A percentile compares a stretch with the other conserved stretches of the same genome.
phyloP scores from a whole-genome alignment of 2,797 vertebrate species.

The Cuculus canorus region DNA sequence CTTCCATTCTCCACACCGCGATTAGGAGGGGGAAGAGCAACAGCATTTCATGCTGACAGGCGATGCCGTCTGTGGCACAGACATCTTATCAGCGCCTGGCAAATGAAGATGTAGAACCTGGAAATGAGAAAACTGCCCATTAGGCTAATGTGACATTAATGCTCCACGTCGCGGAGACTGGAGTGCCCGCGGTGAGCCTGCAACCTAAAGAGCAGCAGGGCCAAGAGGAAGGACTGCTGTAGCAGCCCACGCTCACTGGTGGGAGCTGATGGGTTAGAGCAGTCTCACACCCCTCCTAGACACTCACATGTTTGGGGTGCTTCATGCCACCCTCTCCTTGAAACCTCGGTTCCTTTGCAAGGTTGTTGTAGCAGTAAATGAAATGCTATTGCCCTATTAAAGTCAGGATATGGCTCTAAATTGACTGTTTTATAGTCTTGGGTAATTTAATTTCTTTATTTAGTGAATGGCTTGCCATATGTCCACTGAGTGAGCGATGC shows the following conservation, averaged over 20 bases:
- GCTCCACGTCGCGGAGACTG: accelerated
- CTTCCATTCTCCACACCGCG: background rate
- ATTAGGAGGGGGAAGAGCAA: background rate
- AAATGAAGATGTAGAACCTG: background rate
- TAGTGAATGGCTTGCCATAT: conserved; percentile 25
- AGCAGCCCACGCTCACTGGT: accelerated
- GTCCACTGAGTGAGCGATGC: background rate
- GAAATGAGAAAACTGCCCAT: conserved; percentile 1
- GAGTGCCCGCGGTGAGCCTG: background rate
- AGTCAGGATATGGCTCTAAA: conserved; percentile 13
- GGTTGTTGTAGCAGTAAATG: background rate
- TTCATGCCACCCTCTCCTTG: accelerated
- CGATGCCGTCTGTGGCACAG: background rate
- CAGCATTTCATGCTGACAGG: background rate
- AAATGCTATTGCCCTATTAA: conserved; percentile 20
- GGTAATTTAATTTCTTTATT: conserved; percentile 42
- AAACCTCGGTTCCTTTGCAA: accelerated
- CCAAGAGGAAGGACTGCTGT: background rate
- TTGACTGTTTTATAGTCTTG: conserved; percentile 48
- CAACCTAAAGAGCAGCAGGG: background rate
- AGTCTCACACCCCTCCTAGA: background rate
- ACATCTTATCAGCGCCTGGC: background rate
- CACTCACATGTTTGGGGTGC: accelerated
- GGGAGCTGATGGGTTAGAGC: background rate
- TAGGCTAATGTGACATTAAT: conserved; percentile 12